Conservation (phyloP, 2,113 vertebrate species). For the Anoplopoma fimbria region DNA sequence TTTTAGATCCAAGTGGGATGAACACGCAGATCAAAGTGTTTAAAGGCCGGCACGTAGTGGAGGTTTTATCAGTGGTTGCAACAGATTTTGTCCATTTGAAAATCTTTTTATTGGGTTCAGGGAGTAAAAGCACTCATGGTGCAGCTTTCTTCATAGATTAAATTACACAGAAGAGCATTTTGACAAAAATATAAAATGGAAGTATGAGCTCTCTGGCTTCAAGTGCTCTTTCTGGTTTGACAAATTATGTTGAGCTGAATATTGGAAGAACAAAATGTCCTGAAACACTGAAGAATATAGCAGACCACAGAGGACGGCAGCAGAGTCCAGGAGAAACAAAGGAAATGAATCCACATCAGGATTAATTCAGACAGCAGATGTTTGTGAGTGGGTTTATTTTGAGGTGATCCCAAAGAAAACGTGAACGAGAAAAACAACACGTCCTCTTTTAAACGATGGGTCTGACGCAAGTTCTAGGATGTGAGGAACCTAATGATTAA, state of each 20-base stretch:
- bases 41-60: background rate
- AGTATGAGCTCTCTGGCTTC: background rate
- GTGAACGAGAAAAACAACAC: background rate
- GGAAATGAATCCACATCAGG: background rate
- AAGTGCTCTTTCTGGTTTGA: slow-evolving; percentile 3
- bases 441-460: background rate
- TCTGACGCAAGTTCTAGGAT: background rate
- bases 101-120: slow-evolving; percentile 40
- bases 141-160: slow-evolving; percentile 26
- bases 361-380: background rate
- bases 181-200: slow-evolving; percentile 1
- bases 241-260: slow-evolving; percentile 3
- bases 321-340: slow-evolving; percentile 32
- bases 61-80: slow-evolving; percentile 36
- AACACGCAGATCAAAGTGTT: slow-evolving; percentile 49
- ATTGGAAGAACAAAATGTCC: slow-evolving; percentile 50
- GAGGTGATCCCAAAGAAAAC: background rate
- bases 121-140: slow-evolving; percentile 13
- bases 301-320: background rate
- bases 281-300: background rate
- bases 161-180: slow-evolving; percentile 22
- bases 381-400: background rate
- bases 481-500: background rate
- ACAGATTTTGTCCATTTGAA: slow-evolving; percentile 32
- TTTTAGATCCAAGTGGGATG: slow-evolving; percentile 8